Evolutionary conservation across 2,113 vertebrate species (phyloP).

Genomic region (Epinephelus cyanopodus): DNA sequence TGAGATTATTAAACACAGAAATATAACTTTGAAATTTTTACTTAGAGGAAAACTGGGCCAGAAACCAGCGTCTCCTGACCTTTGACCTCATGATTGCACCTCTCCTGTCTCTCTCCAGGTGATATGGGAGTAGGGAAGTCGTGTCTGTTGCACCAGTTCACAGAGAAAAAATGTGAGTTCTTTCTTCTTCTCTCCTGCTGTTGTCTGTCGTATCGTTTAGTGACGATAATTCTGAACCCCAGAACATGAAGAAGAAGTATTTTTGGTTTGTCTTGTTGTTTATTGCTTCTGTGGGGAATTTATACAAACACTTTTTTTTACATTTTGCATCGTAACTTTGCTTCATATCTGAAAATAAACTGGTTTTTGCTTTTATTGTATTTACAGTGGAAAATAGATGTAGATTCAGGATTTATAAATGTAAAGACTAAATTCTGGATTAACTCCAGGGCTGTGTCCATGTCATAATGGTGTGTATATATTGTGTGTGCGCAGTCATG

Average conservation of each 20-base stretch:
- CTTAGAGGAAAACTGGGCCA: too few species aligned
- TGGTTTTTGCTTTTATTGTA: background rate
- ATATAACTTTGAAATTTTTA: too few species aligned
- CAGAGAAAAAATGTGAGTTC: conserved; percentile 98
- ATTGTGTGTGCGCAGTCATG: conserved; percentile 88
- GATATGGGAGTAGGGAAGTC: conserved; percentile 99
- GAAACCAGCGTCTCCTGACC: background rate
- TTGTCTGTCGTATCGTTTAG: background rate
- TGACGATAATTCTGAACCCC: too few species aligned
- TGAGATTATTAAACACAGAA: too few species aligned
- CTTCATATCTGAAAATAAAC: background rate
- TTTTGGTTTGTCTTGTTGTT: background rate
- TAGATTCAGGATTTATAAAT: too few species aligned
- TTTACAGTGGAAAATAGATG: too few species aligned
- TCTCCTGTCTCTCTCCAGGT: conserved; percentile 80
- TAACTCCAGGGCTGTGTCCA: too few species aligned
- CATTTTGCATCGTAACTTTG: background rate
- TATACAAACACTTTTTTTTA: background rate
- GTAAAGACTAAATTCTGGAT: too few species aligned
- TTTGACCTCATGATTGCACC: background rate
- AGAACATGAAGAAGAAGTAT: too few species aligned
- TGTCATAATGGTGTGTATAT: background rate
- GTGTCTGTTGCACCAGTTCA: conserved; percentile 98
- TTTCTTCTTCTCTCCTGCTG: conserved; percentile 26
- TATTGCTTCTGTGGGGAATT: background rate